Evolutionary conservation across 2,888 invertebrate species (phyloP), one percentile per base, ranked within the genome.

Genomic region (Metopia argyrocephala): DNA sequence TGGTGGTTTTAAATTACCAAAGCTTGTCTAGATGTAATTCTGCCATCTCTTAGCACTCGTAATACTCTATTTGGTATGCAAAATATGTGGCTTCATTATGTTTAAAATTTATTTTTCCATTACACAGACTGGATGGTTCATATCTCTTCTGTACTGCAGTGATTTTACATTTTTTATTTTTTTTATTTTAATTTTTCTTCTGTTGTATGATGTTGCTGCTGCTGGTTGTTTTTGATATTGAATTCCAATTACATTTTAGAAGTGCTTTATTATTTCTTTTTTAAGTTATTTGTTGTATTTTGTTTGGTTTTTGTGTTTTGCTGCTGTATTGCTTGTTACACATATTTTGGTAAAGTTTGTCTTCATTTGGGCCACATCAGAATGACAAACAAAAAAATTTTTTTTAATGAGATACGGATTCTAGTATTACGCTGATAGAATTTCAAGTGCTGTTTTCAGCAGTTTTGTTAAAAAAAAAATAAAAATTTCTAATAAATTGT

Each of bases 51-150:
- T 12, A 6, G 20, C 50, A 18, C 31, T 48, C 28, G 27, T 28
- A n/a, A 12, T 54, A 6, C 46, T 9, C 46, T 27, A 20, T 31
- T 73, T 74, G 50, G 56, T 74, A 74, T 74, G 64, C 74, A 50
- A 74, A 74, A 46, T 65, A 65, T 74, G 64, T 74, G 65, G 74
- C 74, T 74, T 74, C 74, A 74, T 74, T 74, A 74, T 74, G 65
- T 25, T 65, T 25, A 57, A 74, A 65, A 65, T 73, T 73, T 56
- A 7, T 54, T 65, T 27, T 54, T 15, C 38, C 38, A 38, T 38
- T 38, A 31, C 31, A 31, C 9, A 3, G 31, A 31, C 12, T 9
- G 12, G 12, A 38, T 38, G 38, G 12, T 15, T 71, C 45, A 28
- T 56, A n/a, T 28, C 69, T 57, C 23, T 15, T 56, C 9, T 54